phyloP scores from a whole-genome alignment of 2,888 invertebrate genomes.

The Psylliodes chrysocephalus region DNA sequence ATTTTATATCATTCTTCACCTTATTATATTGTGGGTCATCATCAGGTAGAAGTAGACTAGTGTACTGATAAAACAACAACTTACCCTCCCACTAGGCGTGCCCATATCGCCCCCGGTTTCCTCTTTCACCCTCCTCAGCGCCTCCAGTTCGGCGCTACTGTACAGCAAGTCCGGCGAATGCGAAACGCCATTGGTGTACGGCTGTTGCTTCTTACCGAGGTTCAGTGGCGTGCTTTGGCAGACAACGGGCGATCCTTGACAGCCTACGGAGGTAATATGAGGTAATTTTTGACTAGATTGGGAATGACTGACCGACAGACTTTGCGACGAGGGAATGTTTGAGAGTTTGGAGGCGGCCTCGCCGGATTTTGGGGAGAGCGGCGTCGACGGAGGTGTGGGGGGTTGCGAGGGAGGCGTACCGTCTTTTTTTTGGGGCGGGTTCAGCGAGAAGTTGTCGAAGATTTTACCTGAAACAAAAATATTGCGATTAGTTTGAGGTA shows the following conservation, averaged over 20 bases:
- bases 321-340: conserved; percentile 52
- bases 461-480: conserved; percentile 64
- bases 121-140: conserved; percentile 45
- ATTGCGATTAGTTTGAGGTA: too few relatives aligned
- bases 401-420: conserved; percentile 63
- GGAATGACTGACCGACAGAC: conserved; percentile 54
- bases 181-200: conserved; percentile 37
- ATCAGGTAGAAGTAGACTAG: too few relatives aligned
- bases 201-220: conserved; percentile 37
- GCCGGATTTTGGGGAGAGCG: conserved; percentile 61
- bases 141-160: conserved; percentile 45
- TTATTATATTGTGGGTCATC: too few relatives aligned
- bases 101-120: conserved; percentile 46
- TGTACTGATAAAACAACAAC: too few relatives aligned
- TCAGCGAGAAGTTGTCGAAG: conserved; percentile 63
- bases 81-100: conserved; percentile 45
- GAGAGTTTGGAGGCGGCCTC: conserved; percentile 41
- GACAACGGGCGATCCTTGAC: conserved; percentile 16
- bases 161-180: conserved; percentile 45
- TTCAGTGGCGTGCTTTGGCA: conserved; percentile 42
- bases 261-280: conserved; percentile 48
- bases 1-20: too few relatives aligned
- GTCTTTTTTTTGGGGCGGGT: conserved; percentile 54
- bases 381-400: conserved; percentile 66
- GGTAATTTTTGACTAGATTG: conserved; percentile 60